Conservation (phyloP, 2,113 vertebrate species). For the Gnathonemus echidnorhynchus region DNA sequence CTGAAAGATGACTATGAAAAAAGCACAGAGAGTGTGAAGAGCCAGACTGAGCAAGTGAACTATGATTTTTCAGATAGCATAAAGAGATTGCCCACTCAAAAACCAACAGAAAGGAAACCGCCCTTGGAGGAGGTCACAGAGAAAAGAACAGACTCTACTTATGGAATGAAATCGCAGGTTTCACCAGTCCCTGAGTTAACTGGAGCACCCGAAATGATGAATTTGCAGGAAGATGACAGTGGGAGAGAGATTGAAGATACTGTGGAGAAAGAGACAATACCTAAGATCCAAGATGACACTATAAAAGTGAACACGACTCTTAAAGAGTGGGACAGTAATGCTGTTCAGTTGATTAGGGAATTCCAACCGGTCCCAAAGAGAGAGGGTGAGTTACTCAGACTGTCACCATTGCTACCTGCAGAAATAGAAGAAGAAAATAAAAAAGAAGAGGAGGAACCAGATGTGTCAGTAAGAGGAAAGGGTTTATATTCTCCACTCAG, state of each 20-base stretch:
- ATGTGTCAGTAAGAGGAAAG: neutral
- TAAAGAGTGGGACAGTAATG: neutral
- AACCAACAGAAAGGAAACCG: neutral
- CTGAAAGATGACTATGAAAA: slow-evolving; percentile 24
- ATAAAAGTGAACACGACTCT: neutral
- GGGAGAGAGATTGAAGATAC: neutral
- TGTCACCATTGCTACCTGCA: slow-evolving; percentile 3
- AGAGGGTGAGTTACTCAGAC: neutral
- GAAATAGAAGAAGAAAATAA: slow-evolving; percentile 31
- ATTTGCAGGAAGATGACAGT: neutral
- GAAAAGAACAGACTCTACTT: neutral
- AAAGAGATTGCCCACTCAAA: neutral
- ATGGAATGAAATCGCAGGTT: neutral
- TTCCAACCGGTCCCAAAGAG: neutral
- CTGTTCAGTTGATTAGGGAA: neutral
- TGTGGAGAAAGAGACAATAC: neutral
- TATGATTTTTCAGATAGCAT: neutral
- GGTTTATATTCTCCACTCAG: slow-evolving; percentile 33
- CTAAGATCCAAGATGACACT: neutral
- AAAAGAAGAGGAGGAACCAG: slow-evolving; percentile 17
- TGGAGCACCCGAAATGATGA: slow-evolving; percentile 13
- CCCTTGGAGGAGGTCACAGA: neutral
- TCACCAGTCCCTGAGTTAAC: neutral
- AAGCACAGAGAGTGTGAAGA: slow-evolving; percentile 20
- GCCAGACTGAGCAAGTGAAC: neutral